Base-by-base conservation (phyloP, 30 jellyfish, hydroid and myxozoan genomes). In the Turritopsis dohrnii region DNA sequence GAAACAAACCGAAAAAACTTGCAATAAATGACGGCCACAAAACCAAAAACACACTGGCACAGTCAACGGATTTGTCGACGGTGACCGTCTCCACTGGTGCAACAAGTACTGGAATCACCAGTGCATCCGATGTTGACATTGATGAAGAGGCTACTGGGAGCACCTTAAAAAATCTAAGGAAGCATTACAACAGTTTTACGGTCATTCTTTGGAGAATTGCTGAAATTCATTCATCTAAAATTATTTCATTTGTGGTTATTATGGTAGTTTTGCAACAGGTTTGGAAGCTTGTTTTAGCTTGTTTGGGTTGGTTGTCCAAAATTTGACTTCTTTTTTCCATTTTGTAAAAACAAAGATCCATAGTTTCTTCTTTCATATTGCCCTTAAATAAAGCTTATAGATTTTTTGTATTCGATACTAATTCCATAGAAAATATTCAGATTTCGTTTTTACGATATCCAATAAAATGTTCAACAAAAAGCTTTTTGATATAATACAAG, bases 251-350 rank as follows among this genome's bases (percentile, higher is more conserved):
- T 52, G 94, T 89, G 18, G 93, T 86, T 53, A 88, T 93, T 88
- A 71, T 93, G 7, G 98, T 93, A 52, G 98, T 84, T 66, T 92
- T 93, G n/a, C 98, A 93, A 71, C 98, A 93, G 95, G 98, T 93
- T 30, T 52, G 93, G 9, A 16, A 60, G 22, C n/a, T n/a, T n/a
- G n/a, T 41, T 41, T 41, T 41, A 41, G 60, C 60, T 3, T 41
- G 60, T 13, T 41, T 13, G 13, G 60, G n/a, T n/a, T n/a, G n/a
- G n/a, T n/a, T n/a, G n/a, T n/a, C n/a, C n/a, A n/a, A n/a, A n/a
- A n/a, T n/a, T n/a, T n/a, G n/a, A n/a, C n/a, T n/a, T n/a, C n/a
- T n/a, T n/a, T n/a, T n/a, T n/a, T n/a, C n/a, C n/a, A n/a, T n/a
- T n/a, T n/a, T n/a, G n/a, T n/a, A n/a, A n/a, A n/a, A n/a, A n/a